Base-by-base conservation (phyloP, 2,888 invertebrate species). In the Rotaria socialis region DNA sequence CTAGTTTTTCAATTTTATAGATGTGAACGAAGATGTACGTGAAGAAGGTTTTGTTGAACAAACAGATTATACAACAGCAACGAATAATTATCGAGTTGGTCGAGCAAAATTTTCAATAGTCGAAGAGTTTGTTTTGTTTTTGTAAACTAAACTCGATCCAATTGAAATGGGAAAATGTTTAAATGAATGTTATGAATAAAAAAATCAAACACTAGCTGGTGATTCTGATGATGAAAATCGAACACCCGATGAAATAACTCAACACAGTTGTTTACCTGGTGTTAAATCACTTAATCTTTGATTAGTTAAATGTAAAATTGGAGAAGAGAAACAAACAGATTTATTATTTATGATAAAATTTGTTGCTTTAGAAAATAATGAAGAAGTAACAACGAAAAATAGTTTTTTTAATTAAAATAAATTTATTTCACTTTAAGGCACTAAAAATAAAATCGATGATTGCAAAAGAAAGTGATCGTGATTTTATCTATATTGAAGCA, bases 241-340 rank as follows among this genome's bases (percentile, higher is more conserved):
- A n/a, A 11, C 85, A 4, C 75, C 85, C 5, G 86, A 86, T 60
- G 60, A 85, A 75, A 86, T 86, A 19, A 85, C 85, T 24, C 86
- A 86, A 58, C 86, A 86, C 75, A 75, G 84, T n/a, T n/a, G 80
- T 22, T 27, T 86, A 52, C 86, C 86, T 3, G 85, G 75, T 27
- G 75, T 87, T 16, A 85, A 85, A 85, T 99, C 99, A 92, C 98
- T 99, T 0, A 99, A 99, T 92, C 92, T 99, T 88, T 99, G 99
- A 99, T 96, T 99, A 95, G 95, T 99, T 0, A 97, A 96, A 90
- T 99, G 99, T 91, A 94, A 96, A 58, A 95, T 96, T 88, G 99
- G 99, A 0, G 98, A 99, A 91, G 99, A 99, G 90, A 97, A 97
- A 90, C 93, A 94, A 0, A n/a, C n/a, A 97, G 97, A 0, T 7